These are phyloP conservation scores for Drosophila fuyamai DNA, from an alignment of 1,140 invertebrate species.

Conservation along the genomic window DNA sequence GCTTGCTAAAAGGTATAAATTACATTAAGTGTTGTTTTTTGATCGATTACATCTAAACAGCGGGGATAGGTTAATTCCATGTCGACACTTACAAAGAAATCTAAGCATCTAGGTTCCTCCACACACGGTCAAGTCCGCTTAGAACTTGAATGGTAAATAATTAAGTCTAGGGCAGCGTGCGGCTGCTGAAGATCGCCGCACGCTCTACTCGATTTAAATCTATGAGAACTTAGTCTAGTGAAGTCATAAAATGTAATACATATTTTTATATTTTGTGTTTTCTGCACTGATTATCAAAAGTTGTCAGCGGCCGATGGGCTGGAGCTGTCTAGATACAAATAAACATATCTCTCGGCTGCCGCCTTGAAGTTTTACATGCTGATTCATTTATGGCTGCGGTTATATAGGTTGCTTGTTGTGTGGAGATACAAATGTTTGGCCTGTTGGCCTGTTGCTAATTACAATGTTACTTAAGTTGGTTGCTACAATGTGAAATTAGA, in stretches of 20 bases:
- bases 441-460: constrained; percentile 50
- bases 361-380: constrained; percentile 54
- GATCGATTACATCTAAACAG: constrained; percentile 73
- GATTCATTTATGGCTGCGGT: constrained; percentile 26
- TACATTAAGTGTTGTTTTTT: constrained; percentile 62
- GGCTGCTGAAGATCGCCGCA: constrained; percentile 47
- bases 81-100: constrained; percentile 49
- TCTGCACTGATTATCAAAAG: constrained; percentile 78
- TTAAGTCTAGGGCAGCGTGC: constrained; percentile 62
- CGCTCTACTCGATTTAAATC: constrained; percentile 65
- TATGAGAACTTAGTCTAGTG: constrained; percentile 74
- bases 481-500: constrained; percentile 63
- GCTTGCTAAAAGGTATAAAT: constrained; percentile 69
- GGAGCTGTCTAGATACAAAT: constrained; percentile 39
- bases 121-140: constrained; percentile 34
- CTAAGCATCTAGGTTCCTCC: constrained; percentile 18
- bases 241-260: constrained; percentile 70
- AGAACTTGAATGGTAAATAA: constrained; percentile 53
- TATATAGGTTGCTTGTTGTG: constrained; percentile 26
- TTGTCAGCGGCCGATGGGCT: constrained; percentile 43
- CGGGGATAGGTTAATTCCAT: constrained; percentile 45
- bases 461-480: constrained; percentile 57
- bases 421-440: constrained; percentile 55
- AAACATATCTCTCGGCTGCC: constrained; percentile 43
- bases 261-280: constrained; percentile 48